Conservation (phyloP, 1,140 invertebrate species). For the Trichonephila inaurata region DNA sequence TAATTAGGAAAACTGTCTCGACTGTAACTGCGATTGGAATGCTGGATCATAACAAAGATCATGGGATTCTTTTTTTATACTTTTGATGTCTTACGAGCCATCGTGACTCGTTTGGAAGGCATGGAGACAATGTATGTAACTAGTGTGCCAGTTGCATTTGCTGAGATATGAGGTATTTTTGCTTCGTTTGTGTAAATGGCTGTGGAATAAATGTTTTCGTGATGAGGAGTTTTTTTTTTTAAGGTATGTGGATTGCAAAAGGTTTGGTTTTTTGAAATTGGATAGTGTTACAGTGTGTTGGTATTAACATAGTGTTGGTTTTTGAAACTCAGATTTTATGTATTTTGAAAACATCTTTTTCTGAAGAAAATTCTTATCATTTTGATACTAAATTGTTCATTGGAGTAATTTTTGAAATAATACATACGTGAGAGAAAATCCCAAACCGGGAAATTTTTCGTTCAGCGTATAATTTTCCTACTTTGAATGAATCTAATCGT, state of each 20-base stretch:
- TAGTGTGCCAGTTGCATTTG: neutral
- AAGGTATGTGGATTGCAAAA: neutral
- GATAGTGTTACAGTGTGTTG: no score
- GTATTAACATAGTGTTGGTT: no score
- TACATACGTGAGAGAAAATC: no score
- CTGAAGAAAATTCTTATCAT: no score
- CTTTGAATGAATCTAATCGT: no score
- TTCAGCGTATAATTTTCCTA: no score
- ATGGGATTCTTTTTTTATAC: neutral
- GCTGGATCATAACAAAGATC: neutral
- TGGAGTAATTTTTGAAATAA: no score
- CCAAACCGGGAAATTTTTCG: no score
- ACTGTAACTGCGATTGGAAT: constrained; percentile 40
- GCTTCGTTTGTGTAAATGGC: constrained; percentile 10
- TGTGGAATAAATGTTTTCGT: neutral
- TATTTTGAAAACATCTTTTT: no score
- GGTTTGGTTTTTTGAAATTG: neutral
- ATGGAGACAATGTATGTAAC: neutral
- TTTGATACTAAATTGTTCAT: no score
- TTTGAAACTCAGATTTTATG: no score
- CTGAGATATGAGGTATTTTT: constrained; percentile 26
- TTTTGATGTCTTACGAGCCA: neutral
- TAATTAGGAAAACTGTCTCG: constrained; percentile 37
- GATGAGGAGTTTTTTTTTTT: neutral
- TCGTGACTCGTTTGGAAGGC: constrained; percentile 33